Conservation (phyloP, 53 echinoderm and acorn worm genomes). For the Arbacia lixula region DNA sequence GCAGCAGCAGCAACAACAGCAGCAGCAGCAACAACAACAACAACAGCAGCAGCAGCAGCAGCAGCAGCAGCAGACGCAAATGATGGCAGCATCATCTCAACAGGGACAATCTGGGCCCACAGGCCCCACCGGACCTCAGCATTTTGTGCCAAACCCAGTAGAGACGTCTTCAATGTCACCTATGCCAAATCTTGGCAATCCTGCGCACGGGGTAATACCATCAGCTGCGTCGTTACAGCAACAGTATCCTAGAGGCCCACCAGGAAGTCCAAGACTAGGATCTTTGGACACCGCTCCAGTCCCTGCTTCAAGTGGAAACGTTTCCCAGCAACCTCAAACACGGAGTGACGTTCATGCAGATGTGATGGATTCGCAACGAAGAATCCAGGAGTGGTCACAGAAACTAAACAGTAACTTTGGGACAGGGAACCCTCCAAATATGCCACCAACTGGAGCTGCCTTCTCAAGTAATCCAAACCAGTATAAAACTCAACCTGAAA, state of each 20-base stretch:
- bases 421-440: no score
- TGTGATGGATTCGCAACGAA: background rate
- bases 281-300: conserved; percentile 1
- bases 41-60: no score
- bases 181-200: background rate
- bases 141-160: background rate
- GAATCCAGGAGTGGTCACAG: conserved; percentile 26
- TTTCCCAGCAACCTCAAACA: background rate
- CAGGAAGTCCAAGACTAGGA: conserved; percentile 13
- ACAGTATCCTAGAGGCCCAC: background rate
- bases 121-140: no score
- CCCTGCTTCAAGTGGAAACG: background rate
- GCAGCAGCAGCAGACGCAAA: conserved; percentile 13
- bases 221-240: background rate
- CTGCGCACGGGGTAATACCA: conserved; percentile 29
- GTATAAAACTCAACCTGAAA: no score
- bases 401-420: no score
- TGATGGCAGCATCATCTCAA: no score
- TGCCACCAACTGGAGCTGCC: no score
- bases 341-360: background rate
- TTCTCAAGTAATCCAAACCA: no score
- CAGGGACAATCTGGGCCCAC: conserved; percentile 20
- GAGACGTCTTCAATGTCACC: conserved; percentile 2
- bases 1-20: conserved; percentile 55
- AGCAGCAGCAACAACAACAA: conserved; percentile 49